Conservation (phyloP, 2,113 vertebrate species). For the Catharus bicknelli region DNA sequence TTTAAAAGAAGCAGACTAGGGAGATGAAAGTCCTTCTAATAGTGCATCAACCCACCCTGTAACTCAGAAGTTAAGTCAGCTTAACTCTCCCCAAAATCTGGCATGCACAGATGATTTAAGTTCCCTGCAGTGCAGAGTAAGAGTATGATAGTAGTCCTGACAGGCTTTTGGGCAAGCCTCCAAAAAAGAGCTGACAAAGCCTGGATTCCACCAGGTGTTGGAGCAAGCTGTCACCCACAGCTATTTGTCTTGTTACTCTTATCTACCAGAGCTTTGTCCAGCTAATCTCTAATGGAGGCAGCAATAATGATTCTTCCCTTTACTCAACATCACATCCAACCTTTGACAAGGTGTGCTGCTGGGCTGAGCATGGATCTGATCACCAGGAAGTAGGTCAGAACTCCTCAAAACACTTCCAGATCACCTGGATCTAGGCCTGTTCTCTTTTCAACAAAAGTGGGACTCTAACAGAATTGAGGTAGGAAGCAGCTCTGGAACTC, state of each 20-base stretch:
- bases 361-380: neutral
- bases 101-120: neutral
- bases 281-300: constrained; percentile 8
- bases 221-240: neutral
- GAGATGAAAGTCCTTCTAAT: neutral
- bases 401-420: neutral
- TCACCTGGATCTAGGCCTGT: neutral
- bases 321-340: neutral
- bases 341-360: neutral
- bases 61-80: neutral
- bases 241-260: constrained; percentile 39
- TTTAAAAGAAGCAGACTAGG: neutral
- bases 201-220: constrained; percentile 42
- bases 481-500: neutral
- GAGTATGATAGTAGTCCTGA: neutral
- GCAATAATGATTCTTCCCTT: constrained; percentile 4
- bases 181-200: constrained; percentile 24
- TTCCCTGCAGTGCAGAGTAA: neutral
- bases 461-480: neutral
- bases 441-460: neutral
- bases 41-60: neutral
- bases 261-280: constrained; percentile 30
- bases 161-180: constrained; percentile 16
- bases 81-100: neutral
- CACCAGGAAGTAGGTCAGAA: neutral